Percentiles rank a stretch among this genome's conserved stretches.
Evolutionary conservation across 2,888 invertebrate genomes (phyloP).

Genomic region (Andrena minutula): DNA sequence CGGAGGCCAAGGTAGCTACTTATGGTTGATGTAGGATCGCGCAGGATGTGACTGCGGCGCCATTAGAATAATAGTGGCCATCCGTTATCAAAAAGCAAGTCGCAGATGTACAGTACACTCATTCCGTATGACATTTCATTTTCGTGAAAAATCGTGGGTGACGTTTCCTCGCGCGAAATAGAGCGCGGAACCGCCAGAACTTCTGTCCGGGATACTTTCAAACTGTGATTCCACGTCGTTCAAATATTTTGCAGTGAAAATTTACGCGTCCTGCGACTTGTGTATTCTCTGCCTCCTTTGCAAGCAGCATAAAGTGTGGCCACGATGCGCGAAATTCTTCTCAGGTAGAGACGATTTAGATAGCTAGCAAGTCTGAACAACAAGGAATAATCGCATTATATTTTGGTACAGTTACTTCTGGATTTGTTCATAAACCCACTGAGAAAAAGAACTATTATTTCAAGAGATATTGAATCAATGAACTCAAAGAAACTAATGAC

Average conservation of each 20-base stretch:
- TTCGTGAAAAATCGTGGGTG: slow-evolving; percentile 66
- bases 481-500: too few relatives aligned
- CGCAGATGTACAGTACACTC: slow-evolving; percentile 67
- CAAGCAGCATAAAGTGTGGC: not conserved
- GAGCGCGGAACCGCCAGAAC: slow-evolving; percentile 61
- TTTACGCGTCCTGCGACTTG: slow-evolving; percentile 25
- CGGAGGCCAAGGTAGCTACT: slow-evolving; percentile 57
- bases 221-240: slow-evolving; percentile 64
- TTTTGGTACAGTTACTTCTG: not conserved
- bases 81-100: slow-evolving; percentile 70
- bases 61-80: slow-evolving; percentile 69
- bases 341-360: not conserved
- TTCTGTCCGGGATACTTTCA: slow-evolving; percentile 57
- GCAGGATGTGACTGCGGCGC: slow-evolving; percentile 59
- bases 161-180: slow-evolving; percentile 62
- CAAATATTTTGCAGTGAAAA: slow-evolving; percentile 56
- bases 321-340: slow-evolving; percentile 5
- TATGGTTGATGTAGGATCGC: slow-evolving; percentile 66
- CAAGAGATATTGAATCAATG: not conserved
- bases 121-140: slow-evolving; percentile 72
- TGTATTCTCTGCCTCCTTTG: not conserved
- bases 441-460: not conserved
- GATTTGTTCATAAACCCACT: not conserved
- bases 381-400: not conserved
- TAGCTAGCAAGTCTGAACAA: not conserved